Conservation (phyloP, 2,888 invertebrate species). For the Drosophila siamana region DNA sequence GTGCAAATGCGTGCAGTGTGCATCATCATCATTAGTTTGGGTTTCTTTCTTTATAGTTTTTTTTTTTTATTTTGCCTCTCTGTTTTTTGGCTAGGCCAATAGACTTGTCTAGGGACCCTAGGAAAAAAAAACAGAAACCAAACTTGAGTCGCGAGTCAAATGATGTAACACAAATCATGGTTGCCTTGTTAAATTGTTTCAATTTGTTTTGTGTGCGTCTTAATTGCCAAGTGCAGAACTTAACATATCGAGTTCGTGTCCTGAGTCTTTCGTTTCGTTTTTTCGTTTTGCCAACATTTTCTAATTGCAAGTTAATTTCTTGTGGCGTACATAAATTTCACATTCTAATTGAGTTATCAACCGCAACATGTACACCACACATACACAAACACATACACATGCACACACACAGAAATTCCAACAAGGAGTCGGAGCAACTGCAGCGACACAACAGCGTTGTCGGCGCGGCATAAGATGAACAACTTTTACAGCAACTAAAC, state of each 20-base stretch:
- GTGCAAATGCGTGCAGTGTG: constrained; percentile 80
- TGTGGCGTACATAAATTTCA: constrained; percentile 82
- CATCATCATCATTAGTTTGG: constrained; percentile 82
- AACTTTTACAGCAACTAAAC: constrained; percentile 75
- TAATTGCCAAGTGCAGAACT: constrained; percentile 49
- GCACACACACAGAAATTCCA: constrained; percentile 40
- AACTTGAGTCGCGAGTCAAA: constrained; percentile 40
- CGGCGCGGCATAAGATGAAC: constrained; percentile 51
- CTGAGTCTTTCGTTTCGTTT: constrained; percentile 32
- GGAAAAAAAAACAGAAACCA: neutral
- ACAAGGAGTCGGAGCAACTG: constrained; percentile 53
- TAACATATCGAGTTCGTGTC: constrained; percentile 32
- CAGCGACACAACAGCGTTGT: constrained; percentile 27
- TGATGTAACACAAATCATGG: constrained; percentile 58
- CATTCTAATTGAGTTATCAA: constrained; percentile 83
- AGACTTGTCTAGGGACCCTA: constrained; percentile 63
- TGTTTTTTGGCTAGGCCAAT: constrained; percentile 65
- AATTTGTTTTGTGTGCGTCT: constrained; percentile 64
- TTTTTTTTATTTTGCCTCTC: neutral
- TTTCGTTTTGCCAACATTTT: constrained; percentile 65
- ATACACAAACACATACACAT: constrained; percentile 21
- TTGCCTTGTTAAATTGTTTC: constrained; percentile 73
- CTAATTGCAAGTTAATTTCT: constrained; percentile 83
- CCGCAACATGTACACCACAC: constrained; percentile 77
- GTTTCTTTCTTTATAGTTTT: neutral